A percentile compares a stretch with the other conserved stretches of the same genome.
Evolutionary conservation across 2,888 invertebrate genomes (phyloP).

Genomic region (Steinernema hermaphroditum): DNA sequence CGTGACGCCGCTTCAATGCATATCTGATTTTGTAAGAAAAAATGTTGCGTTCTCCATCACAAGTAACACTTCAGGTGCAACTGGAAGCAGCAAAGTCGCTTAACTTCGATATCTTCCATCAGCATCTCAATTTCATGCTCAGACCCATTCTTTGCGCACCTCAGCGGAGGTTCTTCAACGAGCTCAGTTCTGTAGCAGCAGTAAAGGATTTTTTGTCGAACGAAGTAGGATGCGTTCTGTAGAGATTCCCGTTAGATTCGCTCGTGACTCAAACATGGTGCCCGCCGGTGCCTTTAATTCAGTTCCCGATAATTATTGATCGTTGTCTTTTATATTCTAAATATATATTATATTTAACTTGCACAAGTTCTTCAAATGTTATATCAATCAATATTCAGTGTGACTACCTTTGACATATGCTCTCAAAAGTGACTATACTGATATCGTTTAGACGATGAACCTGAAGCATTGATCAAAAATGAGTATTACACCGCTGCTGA

Average conservation of each 20-base stretch:
- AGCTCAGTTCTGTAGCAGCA: slow-evolving; percentile 8
- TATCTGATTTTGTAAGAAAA: slow-evolving; percentile 77
- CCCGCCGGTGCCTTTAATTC: neutral
- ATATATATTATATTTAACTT: no score
- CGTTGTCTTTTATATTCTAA: neutral
- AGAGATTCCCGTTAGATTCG: neutral
- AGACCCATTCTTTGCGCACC: slow-evolving; percentile 78
- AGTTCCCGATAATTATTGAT: neutral
- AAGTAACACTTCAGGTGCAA: slow-evolving; percentile 66
- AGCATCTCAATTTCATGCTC: slow-evolving; percentile 93
- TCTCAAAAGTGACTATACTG: neutral
- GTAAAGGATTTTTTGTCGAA: slow-evolving; percentile 35
- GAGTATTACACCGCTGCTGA: neutral
- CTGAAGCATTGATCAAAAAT: neutral
- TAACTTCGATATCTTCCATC: slow-evolving; percentile 85
- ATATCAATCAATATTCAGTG: no score
- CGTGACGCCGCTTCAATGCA: slow-evolving; percentile 77
- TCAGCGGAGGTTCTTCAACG: slow-evolving; percentile 71
- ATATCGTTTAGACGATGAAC: neutral
- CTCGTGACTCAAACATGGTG: neutral
- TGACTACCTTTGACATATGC: neutral
- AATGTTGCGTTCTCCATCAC: neutral
- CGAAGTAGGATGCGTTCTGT: slow-evolving; percentile 11
- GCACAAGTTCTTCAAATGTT: no score
- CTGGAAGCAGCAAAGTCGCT: slow-evolving; percentile 73